A percentile compares a stretch with the other conserved stretches of the same genome.
phyloP scores from a whole-genome alignment of 2,797 vertebrate species.

The Galago senegalensis region DNA sequence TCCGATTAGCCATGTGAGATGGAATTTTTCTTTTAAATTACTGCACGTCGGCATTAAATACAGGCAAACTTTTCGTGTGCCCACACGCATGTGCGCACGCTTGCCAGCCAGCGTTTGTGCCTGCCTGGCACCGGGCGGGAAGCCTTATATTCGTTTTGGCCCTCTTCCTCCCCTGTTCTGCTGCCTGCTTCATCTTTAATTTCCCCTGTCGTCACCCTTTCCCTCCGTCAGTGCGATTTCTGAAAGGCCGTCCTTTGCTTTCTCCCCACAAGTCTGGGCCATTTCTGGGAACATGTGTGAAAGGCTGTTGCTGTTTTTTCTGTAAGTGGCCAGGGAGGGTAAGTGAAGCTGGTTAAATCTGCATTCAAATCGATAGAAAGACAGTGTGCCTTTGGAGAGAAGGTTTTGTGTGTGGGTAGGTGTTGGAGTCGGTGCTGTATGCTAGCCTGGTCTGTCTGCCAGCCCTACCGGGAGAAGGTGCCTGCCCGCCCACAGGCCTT shows the following conservation, averaged over 20 bases:
- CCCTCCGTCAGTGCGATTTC: background rate
- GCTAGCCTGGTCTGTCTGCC: background rate
- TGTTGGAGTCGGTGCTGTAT: background rate
- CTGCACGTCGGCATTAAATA: constrained; percentile 86
- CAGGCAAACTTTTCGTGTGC: constrained; percentile 73
- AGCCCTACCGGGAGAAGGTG: background rate
- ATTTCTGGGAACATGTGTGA: constrained; percentile 38
- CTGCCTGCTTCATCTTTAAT: constrained; percentile 5
- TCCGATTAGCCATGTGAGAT: constrained; percentile 89
- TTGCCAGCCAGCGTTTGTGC: fast-evolving
- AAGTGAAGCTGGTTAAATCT: constrained; percentile 15
- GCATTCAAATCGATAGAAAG: constrained; percentile 61
- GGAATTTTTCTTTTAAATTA: constrained; percentile 90
- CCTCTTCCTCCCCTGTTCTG: background rate
- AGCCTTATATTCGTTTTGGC: constrained; percentile 50
- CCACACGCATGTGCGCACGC: fast-evolving
- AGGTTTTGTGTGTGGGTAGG: background rate
- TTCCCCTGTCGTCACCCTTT: background rate
- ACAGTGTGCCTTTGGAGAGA: background rate
- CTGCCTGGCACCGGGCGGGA: background rate
- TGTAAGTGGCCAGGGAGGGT: background rate
- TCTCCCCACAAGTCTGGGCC: background rate
- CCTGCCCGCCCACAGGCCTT: background rate
- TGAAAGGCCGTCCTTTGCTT: constrained; percentile 12
- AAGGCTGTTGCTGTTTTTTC: background rate